phyloP scores from a whole-genome alignment of 2,797 vertebrate species.

The Eleutherodactylus coqui region DNA sequence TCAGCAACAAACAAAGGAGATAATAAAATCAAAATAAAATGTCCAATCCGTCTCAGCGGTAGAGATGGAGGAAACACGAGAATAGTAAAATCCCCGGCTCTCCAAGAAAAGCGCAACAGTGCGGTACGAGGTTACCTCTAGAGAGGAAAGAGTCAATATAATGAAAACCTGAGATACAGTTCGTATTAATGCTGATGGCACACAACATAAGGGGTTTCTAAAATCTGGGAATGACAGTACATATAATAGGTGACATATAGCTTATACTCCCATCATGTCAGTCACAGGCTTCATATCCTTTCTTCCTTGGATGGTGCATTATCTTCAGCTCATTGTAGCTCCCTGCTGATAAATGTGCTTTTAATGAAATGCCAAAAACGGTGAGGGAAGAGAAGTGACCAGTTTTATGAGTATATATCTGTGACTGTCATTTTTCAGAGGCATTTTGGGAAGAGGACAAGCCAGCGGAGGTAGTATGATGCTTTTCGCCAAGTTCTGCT shows the following conservation, averaged over 20 bases:
- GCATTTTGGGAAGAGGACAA: no score
- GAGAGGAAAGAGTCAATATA: neutral
- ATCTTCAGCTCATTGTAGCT: neutral
- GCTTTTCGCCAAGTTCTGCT: no score
- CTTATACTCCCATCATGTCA: neutral
- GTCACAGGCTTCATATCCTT: neutral
- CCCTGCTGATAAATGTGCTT: neutral
- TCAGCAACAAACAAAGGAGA: conserved; percentile 35
- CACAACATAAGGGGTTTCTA: no score
- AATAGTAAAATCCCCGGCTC: neutral
- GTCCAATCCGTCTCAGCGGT: neutral
- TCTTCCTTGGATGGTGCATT: neutral
- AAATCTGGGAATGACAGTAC: neutral
- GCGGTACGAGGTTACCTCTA: neutral
- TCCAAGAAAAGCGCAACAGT: neutral
- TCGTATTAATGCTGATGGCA: neutral
- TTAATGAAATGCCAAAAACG: no score
- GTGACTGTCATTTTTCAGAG: no score
- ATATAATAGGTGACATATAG: neutral
- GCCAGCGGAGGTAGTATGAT: no score
- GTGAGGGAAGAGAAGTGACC: no score
- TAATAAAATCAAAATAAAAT: conserved; percentile 36
- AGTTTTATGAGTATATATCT: no score
- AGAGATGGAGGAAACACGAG: conserved; percentile 8
- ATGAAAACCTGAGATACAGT: no score